Evolutionary conservation across 2,888 invertebrate species (phyloP).

Genomic region (Ornithoptera alexandrae): DNA sequence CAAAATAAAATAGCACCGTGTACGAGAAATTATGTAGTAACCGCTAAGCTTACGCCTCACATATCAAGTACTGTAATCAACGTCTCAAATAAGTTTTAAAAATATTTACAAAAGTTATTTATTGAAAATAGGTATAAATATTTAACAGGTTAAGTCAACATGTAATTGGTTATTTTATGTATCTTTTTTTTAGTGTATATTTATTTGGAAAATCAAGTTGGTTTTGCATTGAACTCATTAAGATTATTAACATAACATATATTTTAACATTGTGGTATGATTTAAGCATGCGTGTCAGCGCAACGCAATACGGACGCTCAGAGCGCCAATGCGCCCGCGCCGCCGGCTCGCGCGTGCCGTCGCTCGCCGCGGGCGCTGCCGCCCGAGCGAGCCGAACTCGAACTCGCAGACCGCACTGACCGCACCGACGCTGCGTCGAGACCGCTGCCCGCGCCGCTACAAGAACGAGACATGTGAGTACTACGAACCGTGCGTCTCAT

Average conservation of each 20-base stretch:
- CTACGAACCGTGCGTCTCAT: not conserved
- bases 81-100: too few species aligned
- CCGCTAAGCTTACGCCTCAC: too few species aligned
- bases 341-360: constrained; percentile 31
- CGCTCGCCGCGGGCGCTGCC: not conserved
- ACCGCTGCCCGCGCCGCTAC: constrained; percentile 44
- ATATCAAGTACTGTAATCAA: too few species aligned
- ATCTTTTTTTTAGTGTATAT: too few species aligned
- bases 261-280: not conserved
- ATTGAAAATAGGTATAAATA: too few species aligned
- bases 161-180: too few species aligned
- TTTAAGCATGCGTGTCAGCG: constrained; percentile 33
- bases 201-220: too few species aligned
- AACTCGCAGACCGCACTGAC: constrained; percentile 49
- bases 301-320: constrained; percentile 37
- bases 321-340: constrained; percentile 50
- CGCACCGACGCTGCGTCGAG: constrained; percentile 62
- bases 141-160: too few species aligned
- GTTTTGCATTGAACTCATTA: not conserved
- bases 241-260: not conserved
- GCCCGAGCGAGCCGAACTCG: constrained; percentile 66
- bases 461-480: constrained; percentile 24
- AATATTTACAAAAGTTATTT: too few species aligned
- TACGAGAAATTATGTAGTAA: too few species aligned
- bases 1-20: too few species aligned